phyloP scores from a whole-genome alignment of 2,888 invertebrate species.

The Ashinkailepas kermadecensis region DNA sequence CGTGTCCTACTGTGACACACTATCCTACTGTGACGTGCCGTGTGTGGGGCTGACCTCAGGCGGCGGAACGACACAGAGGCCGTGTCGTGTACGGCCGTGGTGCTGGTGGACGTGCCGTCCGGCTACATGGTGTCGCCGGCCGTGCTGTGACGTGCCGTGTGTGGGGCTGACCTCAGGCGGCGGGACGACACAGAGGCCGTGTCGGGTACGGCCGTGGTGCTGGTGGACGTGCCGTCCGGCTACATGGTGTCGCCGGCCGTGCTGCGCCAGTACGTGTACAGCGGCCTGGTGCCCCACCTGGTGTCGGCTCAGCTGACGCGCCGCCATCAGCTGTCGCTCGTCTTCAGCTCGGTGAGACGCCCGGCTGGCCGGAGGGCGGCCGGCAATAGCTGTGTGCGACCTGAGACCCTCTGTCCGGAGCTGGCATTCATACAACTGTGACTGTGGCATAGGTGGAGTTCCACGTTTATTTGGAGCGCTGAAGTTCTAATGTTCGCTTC shows the following conservation, averaged over 20 bases:
- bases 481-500: too few relatives aligned
- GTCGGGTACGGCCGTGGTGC: constrained; percentile 43
- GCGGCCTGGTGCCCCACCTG: not conserved
- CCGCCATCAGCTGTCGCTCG: not conserved
- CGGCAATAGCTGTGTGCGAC: too few relatives aligned
- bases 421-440: too few relatives aligned
- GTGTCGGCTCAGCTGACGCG: not conserved
- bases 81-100: constrained; percentile 42
- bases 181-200: constrained; percentile 38
- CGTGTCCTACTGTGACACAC: too few relatives aligned
- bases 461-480: too few relatives aligned
- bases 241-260: constrained; percentile 44
- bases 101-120: constrained; percentile 44
- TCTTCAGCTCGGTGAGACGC: not conserved
- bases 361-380: not conserved
- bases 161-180: constrained; percentile 37
- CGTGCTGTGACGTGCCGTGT: constrained; percentile 31
- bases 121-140: constrained; percentile 45
- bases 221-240: constrained; percentile 45
- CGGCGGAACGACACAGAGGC: constrained; percentile 39
- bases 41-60: constrained; percentile 36
- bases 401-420: too few relatives aligned
- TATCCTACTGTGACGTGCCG: too few relatives aligned
- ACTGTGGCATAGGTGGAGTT: too few relatives aligned
- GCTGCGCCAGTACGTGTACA: constrained; percentile 35